A percentile compares a stretch with the other conserved stretches of the same genome.
Conservation (phyloP, 2,888 invertebrate genomes). For the Andrena trimmerana region DNA sequence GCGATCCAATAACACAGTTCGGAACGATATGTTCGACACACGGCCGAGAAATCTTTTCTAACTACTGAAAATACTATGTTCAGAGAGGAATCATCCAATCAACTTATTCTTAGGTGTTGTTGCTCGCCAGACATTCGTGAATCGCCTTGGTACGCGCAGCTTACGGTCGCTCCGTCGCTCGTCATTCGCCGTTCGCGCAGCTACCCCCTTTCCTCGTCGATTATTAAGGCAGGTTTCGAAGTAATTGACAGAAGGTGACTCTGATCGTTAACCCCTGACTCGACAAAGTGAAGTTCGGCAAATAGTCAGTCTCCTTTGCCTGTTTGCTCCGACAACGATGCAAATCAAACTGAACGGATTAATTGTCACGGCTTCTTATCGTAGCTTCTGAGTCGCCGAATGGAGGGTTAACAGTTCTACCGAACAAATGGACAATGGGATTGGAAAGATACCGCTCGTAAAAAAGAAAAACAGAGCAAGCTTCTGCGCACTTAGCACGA, state of each 20-base stretch:
- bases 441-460: conserved; percentile 8
- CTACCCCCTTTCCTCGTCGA: background rate
- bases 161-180: background rate
- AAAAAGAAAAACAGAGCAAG: conserved; percentile 5
- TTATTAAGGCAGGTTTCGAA: conserved; percentile 43
- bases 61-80: background rate
- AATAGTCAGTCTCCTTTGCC: background rate
- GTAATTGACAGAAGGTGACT: conserved; percentile 42
- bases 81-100: conserved; percentile 20
- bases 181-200: background rate
- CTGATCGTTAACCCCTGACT: conserved; percentile 10
- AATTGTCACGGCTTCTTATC: too few relatives aligned
- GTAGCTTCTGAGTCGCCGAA: background rate
- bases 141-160: background rate
- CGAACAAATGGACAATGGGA: background rate
- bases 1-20: background rate
- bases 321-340: too few relatives aligned
- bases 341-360: too few relatives aligned
- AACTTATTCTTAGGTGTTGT: conserved; percentile 14
- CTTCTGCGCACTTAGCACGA: background rate
- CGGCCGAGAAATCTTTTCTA: conserved; percentile 5
- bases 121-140: background rate
- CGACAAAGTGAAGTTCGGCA: conserved; percentile 9
- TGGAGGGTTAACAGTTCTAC: conserved; percentile 4
- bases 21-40: conserved; percentile 23